Conservation (phyloP, 1,140 invertebrate genomes). For the Tigriopus japonicus region DNA sequence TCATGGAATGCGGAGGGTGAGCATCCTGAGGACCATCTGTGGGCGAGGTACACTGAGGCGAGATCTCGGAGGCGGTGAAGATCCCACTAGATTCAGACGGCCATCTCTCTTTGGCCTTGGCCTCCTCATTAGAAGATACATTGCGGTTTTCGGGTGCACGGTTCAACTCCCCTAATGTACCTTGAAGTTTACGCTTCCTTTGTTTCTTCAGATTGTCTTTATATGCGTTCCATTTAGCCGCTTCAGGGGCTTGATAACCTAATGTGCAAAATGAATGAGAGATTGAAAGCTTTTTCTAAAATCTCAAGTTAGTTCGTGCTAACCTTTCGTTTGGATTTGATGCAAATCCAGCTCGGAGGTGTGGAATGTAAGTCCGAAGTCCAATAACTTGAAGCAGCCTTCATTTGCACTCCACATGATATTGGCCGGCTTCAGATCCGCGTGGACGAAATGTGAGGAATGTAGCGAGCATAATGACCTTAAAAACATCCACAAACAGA, state of each 20-base stretch:
- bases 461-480: slow-evolving; percentile 2
- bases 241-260: slow-evolving; percentile 1
- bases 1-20: neutral
- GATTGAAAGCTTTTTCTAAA: neutral
- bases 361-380: slow-evolving; percentile 14
- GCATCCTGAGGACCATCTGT: neutral
- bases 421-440: slow-evolving; percentile 14
- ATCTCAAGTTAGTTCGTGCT: no score
- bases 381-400: slow-evolving; percentile 14
- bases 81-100: neutral
- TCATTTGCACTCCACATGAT: slow-evolving; percentile 13
- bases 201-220: slow-evolving; percentile 1
- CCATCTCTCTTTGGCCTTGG: neutral
- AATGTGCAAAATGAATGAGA: neutral
- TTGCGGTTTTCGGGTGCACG: neutral
- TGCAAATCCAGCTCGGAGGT: slow-evolving; percentile 5
- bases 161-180: neutral
- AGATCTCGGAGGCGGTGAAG: neutral
- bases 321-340: slow-evolving; percentile 1
- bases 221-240: slow-evolving; percentile 1
- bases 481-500: neutral
- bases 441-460: slow-evolving; percentile 5
- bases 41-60: neutral
- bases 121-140: neutral
- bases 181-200: neutral